Evolutionary conservation across 2,888 invertebrate genomes (phyloP).

Genomic region (Orthosia cruda): DNA sequence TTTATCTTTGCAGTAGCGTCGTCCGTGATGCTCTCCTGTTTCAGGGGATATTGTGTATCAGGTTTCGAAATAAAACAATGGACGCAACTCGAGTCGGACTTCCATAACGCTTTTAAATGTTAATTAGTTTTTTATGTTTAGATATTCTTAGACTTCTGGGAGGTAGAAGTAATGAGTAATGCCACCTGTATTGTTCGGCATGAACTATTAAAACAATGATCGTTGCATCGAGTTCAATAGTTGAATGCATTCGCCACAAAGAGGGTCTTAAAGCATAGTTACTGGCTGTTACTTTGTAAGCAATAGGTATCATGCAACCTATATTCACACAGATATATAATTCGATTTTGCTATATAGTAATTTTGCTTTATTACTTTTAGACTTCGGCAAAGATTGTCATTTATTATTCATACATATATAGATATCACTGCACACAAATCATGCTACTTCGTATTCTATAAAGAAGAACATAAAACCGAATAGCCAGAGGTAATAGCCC

Average conservation of each 20-base stretch:
- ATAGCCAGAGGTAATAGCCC: conserved; percentile 70
- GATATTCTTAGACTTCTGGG: conserved; percentile 17
- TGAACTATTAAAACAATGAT: conserved; percentile 37
- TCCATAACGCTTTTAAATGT: conserved; percentile 53
- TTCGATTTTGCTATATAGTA: too few relatives aligned
- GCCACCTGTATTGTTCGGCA: conserved; percentile 26
- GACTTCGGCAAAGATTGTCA: not conserved
- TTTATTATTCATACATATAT: not conserved
- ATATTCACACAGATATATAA: not conserved
- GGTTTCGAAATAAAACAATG: conserved; percentile 63
- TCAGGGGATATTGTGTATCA: conserved; percentile 58
- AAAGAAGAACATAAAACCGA: conserved; percentile 61
- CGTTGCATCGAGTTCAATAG: conserved; percentile 3
- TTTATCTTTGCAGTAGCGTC: conserved; percentile 74
- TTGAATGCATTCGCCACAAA: conserved; percentile 14
- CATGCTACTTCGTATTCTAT: conserved; percentile 40
- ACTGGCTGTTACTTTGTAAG: not conserved
- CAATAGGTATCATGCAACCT: not conserved
- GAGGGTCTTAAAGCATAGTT: conserved; percentile 4
- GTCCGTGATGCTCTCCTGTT: conserved; percentile 65
- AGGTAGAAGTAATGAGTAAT: conserved; percentile 18
- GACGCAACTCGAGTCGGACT: conserved; percentile 53
- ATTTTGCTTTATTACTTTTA: not conserved
- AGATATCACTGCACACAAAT: conserved; percentile 17
- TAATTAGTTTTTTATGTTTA: conserved; percentile 57